Base-by-base conservation (phyloP, 1,140 invertebrate genomes). In the Mylabris phalerata region DNA sequence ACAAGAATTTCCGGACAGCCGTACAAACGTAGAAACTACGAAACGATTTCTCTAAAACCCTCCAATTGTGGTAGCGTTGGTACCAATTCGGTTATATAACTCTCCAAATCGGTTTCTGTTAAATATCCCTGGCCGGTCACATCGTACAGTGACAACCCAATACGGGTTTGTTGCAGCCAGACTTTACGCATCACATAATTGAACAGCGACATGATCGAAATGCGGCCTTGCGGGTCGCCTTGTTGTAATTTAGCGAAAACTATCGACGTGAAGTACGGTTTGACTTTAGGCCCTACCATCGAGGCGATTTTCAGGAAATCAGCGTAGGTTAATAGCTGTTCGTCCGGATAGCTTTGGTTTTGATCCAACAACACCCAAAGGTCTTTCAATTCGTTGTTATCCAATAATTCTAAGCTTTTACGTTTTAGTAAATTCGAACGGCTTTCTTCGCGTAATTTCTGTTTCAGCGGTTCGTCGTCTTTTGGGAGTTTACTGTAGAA, bases 11-110 rank as follows among this genome's bases (percentile, higher is more conserved):
- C 61, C 94, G 81, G 0, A 94, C 92, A 13, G 92, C 93, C 7
- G 94, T 96, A 73, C 94, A 98, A 1, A 96, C 87, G 73, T 98
- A 98, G 78, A 98, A 98, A 9, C 88, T 92, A 68, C 95, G 91
- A 74, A 98, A 98, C 0, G 92, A 93, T 49, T 91, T 89, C 73
- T 96, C 92, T 32, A 98, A n/a, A 74, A 0, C 90, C 89, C 71
- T 95, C 88, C 0, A 98, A 75, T 63, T 95, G 92, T 2, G 89
- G 86, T 51, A 98, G 71, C 9, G 93, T 94, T 2, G 93, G 94
- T 62, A 97, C 91, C 43, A 98, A 75, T 72, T 98, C 94, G 32
- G 87, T 78, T 63, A 98, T 96, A 71, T 97, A 98, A 72, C 91
- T 93, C 77, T 98, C 95, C 61, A 98, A 75, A 73, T 98, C 94